Conservation (phyloP, 2,888 invertebrate genomes). For the Mythimna loreyi region DNA sequence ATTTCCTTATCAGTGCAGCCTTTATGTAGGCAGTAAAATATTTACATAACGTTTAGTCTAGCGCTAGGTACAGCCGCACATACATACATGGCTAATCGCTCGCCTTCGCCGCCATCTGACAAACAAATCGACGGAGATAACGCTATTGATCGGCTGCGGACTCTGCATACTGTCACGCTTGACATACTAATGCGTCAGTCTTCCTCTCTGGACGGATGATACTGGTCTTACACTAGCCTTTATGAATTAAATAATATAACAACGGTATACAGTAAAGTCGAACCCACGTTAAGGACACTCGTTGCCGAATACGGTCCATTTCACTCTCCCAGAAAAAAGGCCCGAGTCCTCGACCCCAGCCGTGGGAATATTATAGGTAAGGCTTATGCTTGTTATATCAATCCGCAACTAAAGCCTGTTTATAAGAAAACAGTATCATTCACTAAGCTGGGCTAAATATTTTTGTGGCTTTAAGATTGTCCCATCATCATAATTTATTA, state of each 20-base stretch:
- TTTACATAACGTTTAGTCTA: conserved; percentile 43
- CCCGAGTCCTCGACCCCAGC: too few relatives aligned
- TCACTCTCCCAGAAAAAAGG: too few relatives aligned
- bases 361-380: too few relatives aligned
- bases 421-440: too few relatives aligned
- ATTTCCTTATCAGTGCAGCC: conserved; percentile 40
- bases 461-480: too few relatives aligned
- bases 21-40: conserved; percentile 27
- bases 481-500: too few relatives aligned
- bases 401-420: too few relatives aligned
- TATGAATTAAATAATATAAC: background rate
- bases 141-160: conserved; percentile 24
- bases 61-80: background rate
- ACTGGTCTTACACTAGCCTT: background rate
- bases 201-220: background rate
- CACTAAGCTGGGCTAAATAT: too few relatives aligned
- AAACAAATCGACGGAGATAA: conserved; percentile 39
- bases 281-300: too few relatives aligned
- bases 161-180: conserved; percentile 21
- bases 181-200: background rate
- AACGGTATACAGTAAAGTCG: too few relatives aligned
- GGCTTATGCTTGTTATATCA: too few relatives aligned
- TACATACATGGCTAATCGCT: conserved; percentile 26
- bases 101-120: conserved; percentile 29
- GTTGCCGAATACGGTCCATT: too few relatives aligned